Percentiles rank a stretch among this genome's conserved stretches.
phyloP scores from a whole-genome alignment of 2,113 vertebrate genomes.

The Struthio camelus region DNA sequence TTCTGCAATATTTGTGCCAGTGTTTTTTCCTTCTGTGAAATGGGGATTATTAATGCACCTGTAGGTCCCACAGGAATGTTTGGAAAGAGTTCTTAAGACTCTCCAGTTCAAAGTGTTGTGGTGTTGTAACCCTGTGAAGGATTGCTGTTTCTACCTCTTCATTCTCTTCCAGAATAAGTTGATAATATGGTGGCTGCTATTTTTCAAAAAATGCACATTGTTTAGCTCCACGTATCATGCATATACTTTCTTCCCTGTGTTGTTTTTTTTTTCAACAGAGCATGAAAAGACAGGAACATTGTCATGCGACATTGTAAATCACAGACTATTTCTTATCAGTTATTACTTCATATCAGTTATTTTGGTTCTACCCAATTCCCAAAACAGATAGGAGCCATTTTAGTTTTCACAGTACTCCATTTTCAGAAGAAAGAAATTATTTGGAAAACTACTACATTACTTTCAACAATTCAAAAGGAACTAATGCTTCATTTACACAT shows the following conservation, averaged over 20 bases:
- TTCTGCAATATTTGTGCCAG: neutral
- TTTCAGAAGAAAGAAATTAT: neutral
- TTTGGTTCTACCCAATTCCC: neutral
- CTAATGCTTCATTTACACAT: neutral
- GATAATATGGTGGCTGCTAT: neutral
- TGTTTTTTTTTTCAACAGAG: neutral
- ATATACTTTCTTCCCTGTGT: neutral
- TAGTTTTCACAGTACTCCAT: neutral
- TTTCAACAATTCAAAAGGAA: neutral
- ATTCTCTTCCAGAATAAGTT: neutral
- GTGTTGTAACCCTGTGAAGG: neutral
- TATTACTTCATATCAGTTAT: neutral
- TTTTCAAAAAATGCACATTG: neutral
- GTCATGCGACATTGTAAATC: neutral
- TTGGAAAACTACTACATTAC: neutral
- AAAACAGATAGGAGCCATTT: neutral
- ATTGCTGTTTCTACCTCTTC: neutral
- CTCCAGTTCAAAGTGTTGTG: neutral
- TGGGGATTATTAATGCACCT: neutral
- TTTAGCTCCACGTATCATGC: neutral
- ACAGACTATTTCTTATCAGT: neutral
- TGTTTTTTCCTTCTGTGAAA: fast-evolving
- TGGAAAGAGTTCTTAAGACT: neutral
- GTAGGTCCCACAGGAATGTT: neutral
- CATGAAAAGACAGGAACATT: neutral